Percentiles rank a stretch among this genome's conserved stretches.
Conservation (phyloP, 2,888 invertebrate species). For the Cataglyphis rosenhaueri region DNA sequence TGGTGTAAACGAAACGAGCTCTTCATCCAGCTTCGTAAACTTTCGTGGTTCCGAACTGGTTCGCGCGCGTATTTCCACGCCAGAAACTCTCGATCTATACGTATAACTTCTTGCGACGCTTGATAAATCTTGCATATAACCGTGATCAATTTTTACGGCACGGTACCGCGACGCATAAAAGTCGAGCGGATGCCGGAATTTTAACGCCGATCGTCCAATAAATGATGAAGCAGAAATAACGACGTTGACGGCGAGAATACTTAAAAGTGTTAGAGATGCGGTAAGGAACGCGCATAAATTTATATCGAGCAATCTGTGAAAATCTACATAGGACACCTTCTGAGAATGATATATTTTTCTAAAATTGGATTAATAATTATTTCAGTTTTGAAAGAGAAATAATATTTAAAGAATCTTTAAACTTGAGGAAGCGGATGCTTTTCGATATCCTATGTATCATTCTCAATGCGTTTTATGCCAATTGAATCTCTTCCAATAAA, state of each 20-base stretch:
- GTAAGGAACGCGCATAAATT: constrained; percentile 9
- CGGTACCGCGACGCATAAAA: constrained; percentile 45
- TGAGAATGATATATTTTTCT: neutral
- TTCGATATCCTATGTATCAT: constrained; percentile 1
- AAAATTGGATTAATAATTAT: neutral
- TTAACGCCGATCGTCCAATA: constrained; percentile 40
- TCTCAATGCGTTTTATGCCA: neutral
- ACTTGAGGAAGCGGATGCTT: neutral
- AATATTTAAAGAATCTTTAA: too few species aligned
- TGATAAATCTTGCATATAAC: constrained; percentile 64
- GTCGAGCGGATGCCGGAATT: constrained; percentile 63
- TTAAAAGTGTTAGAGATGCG: constrained; percentile 5
- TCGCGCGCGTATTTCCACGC: constrained; percentile 16
- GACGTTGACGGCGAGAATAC: constrained; percentile 16
- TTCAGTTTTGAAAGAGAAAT: neutral
- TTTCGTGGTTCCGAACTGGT: constrained; percentile 8
- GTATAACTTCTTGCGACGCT: constrained; percentile 45
- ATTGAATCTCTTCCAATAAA: constrained; percentile 26
- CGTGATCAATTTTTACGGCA: constrained; percentile 58
- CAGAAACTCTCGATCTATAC: constrained; percentile 52
- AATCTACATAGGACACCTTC: neutral
- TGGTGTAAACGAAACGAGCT: constrained; percentile 66
- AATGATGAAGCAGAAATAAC: constrained; percentile 39
- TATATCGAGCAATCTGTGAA: neutral
- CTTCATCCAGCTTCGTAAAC: constrained; percentile 48